Conservation (phyloP, 2,797 vertebrate genomes). For the Gymnothorax javanicus region DNA sequence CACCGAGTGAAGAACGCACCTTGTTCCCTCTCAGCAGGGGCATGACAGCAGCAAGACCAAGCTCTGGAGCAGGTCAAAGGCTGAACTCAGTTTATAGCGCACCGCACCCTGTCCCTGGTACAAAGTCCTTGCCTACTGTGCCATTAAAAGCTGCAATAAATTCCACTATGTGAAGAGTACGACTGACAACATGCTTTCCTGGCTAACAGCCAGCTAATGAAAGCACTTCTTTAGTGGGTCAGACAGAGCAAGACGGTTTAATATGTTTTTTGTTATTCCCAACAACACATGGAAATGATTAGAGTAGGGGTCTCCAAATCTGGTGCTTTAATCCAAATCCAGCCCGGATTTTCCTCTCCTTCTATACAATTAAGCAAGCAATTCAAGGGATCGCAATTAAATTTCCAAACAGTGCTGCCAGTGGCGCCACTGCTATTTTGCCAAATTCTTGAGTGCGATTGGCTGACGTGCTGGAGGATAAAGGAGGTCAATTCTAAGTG, state of each 20-base stretch:
- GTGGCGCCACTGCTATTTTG: too few species aligned
- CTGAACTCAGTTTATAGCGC: neutral
- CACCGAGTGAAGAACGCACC: neutral
- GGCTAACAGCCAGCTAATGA: neutral
- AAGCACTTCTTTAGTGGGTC: neutral
- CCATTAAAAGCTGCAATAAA: neutral
- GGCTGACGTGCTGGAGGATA: too few species aligned
- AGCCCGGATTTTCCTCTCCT: too few species aligned
- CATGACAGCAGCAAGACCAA: neutral
- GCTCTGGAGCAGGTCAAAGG: neutral
- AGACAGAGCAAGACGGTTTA: neutral
- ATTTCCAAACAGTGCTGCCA: too few species aligned
- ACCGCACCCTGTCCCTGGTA: slow-evolving; percentile 2
- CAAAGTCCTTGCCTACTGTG: neutral
- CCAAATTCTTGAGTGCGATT: too few species aligned
- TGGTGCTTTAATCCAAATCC: too few species aligned
- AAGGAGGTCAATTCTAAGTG: too few species aligned
- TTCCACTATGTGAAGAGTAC: neutral
- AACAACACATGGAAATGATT: neutral
- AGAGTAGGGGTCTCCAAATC: neutral
- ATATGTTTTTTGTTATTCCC: neutral
- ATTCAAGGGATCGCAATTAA: too few species aligned
- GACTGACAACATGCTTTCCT: neutral
- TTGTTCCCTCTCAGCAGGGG: neutral
- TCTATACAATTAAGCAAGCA: too few species aligned